These are phyloP conservation scores for Glyptemys insculpta DNA, from an alignment of 2,797 vertebrate genomes.

Conservation along the genomic window DNA sequence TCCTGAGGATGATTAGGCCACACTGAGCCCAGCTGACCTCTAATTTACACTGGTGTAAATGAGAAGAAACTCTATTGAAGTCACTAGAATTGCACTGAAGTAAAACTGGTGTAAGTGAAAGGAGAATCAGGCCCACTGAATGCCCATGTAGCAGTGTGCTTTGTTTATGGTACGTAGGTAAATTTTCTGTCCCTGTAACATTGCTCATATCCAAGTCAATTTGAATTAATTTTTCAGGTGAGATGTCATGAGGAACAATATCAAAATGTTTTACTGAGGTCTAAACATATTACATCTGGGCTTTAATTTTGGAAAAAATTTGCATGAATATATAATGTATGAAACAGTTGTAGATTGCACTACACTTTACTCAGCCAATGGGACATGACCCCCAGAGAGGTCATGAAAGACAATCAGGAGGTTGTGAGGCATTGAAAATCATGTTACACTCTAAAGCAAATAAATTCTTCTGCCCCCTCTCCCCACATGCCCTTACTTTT, in stretches of 20 bases:
- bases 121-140: too few species aligned
- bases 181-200: background rate
- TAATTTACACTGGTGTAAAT: too few species aligned
- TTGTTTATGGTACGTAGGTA: background rate
- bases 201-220: background rate
- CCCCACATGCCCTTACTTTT: background rate
- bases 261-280: background rate
- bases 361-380: background rate
- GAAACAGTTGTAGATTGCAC: too few species aligned
- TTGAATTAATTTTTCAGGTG: too few species aligned
- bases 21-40: too few species aligned
- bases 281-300: background rate
- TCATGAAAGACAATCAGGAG: background rate
- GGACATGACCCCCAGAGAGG: background rate
- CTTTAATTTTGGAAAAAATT: background rate
- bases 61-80: too few species aligned
- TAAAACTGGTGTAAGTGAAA: too few species aligned
- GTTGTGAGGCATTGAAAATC: background rate
- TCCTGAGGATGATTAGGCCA: too few species aligned
- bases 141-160: background rate
- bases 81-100: too few species aligned
- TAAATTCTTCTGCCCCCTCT: background rate
- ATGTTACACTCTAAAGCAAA: background rate
- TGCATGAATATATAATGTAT: too few species aligned
- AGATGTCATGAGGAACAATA: too few species aligned